Conservation (phyloP, 2,888 invertebrate genomes). For the Limnephilus lunatus region DNA sequence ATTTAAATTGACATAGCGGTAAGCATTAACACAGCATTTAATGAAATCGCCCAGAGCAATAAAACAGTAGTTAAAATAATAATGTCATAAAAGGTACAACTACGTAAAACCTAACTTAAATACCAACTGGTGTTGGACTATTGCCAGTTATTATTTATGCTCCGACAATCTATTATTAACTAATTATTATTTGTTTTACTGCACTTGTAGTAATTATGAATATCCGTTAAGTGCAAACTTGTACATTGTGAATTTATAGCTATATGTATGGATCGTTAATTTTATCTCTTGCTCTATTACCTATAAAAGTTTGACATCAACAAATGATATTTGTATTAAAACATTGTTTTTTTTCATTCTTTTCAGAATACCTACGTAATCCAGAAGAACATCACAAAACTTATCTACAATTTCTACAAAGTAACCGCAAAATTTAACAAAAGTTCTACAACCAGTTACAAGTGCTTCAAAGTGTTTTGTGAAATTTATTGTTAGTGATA, state of each 20-base stretch:
- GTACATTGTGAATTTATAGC: background rate
- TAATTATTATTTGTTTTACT: slow-evolving; percentile 10
- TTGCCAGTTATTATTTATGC: background rate
- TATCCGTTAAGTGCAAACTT: background rate
- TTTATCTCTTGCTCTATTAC: background rate
- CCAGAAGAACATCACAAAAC: background rate
- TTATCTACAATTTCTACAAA: background rate
- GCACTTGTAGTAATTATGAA: background rate
- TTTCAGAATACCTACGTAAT: background rate
- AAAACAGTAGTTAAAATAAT: background rate
- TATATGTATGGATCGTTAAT: background rate
- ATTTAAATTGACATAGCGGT: background rate
- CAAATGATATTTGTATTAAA: background rate
- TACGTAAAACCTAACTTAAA: background rate
- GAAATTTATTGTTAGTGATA: background rate
- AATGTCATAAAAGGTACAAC: background rate
- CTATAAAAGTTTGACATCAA: background rate
- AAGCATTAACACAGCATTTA: background rate
- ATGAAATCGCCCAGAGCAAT: background rate
- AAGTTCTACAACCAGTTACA: background rate
- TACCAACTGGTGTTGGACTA: background rate
- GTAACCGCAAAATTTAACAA: background rate
- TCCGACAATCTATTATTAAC: background rate
- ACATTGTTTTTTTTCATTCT: background rate
- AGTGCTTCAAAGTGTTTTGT: background rate